Evolutionary conservation across 1,140 invertebrate genomes (phyloP), one percentile per base, ranked within the genome.

Genomic region (Neodiprion virginianus): DNA sequence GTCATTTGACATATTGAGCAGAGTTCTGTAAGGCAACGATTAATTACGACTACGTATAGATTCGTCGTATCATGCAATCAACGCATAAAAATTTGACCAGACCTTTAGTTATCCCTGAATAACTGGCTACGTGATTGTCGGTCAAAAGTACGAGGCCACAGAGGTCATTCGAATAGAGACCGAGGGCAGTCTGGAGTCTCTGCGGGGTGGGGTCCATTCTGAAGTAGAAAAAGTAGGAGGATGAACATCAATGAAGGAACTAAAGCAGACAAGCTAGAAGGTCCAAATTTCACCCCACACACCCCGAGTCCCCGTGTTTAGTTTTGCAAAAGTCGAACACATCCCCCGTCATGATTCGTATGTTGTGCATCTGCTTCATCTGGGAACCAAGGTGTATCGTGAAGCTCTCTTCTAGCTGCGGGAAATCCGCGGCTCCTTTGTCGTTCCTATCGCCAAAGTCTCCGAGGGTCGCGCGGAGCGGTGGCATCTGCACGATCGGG

Each of bases 331-430:
- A 91, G 82, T 98, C 95, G 77, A 98, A 91, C 48, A 95, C 91
- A 88, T 97, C 93, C 11, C 94, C 94, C 76, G 95, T 95, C 8
- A 99, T 89, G 72, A 99, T 93, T 71, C 98, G 90, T 78, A 99
- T 94, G 88, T 99, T 99, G 87, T 99, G 97, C 91, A 97, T 99
- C 83, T 98, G 97, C 89, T 99, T 99, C 88, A 99, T 92, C 89
- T 99, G 98, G 3, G 97, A 97, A 74, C 98, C 98, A 73, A 99
- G 89, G 89, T 99, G 97, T 81, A 99, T 98, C 14, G 97, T 99
- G 84, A 99, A 99, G 89, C 97, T 98, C 90, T 99, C 97, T 89
- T 98, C 96, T 21, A 88, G 77, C 47, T 88, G 81, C 14, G 87
- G 86, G 75, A 82, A 82, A 69, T 88, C 86, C 11, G 84, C 79